A percentile compares a stretch with the other conserved stretches of the same genome.
These are phyloP conservation scores for Stenichneumon culpator DNA, from an alignment of 2,888 invertebrate species.

Conservation along the genomic window DNA sequence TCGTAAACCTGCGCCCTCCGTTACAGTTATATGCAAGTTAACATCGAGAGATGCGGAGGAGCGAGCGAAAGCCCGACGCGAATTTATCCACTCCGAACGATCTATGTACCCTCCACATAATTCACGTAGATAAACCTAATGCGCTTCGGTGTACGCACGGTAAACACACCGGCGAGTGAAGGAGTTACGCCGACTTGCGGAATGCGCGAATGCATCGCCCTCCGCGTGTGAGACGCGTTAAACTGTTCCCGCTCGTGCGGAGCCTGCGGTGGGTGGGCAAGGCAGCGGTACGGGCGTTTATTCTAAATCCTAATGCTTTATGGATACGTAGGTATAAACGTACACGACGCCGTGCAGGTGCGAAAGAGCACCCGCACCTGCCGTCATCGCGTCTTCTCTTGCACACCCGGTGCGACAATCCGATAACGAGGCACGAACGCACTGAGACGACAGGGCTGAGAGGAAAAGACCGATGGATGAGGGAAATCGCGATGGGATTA, in stretches of 20 bases:
- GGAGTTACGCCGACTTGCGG: slow-evolving; percentile 1
- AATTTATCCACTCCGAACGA: slow-evolving; percentile 52
- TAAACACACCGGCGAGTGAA: slow-evolving; percentile 12
- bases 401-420: slow-evolving; percentile 41
- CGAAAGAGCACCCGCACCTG: slow-evolving; percentile 47
- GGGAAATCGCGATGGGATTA: slow-evolving; percentile 18
- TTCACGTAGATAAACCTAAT: slow-evolving; percentile 37
- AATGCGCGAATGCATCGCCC: not conserved
- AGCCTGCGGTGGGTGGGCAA: not conserved
- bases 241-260: not conserved
- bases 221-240: slow-evolving; percentile 8
- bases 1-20: slow-evolving; percentile 16
- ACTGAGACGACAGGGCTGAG: slow-evolving; percentile 11
- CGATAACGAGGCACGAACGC: slow-evolving; percentile 48
- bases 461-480: slow-evolving; percentile 9
- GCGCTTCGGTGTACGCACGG: not conserved
- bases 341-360: slow-evolving; percentile 40
- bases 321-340: slow-evolving; percentile 15
- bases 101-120: slow-evolving; percentile 31
- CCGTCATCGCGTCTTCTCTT: slow-evolving; percentile 47
- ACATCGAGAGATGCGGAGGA: not conserved
- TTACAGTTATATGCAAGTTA: slow-evolving; percentile 32
- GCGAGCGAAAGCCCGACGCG: slow-evolving; percentile 32
- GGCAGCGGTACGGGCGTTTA: not conserved
- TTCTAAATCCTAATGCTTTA: slow-evolving; percentile 39